These are phyloP conservation scores for Chymomyza procnemis DNA, from an alignment of 2,888 invertebrate species.

Conservation along the genomic window DNA sequence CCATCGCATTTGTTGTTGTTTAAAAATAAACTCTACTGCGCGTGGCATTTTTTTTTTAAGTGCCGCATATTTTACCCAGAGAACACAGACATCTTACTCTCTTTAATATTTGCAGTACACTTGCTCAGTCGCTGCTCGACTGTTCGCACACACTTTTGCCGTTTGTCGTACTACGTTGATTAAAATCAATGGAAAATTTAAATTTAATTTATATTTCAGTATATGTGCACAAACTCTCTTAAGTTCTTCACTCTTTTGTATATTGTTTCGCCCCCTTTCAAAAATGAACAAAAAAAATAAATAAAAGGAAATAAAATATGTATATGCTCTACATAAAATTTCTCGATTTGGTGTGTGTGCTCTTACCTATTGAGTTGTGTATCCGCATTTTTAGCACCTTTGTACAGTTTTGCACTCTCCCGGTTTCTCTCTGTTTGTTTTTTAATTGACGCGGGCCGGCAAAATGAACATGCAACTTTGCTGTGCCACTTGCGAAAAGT, in stretches of 20 bases:
- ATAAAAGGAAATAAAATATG: slow-evolving; percentile 27
- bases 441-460: slow-evolving; percentile 40
- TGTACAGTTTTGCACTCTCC: slow-evolving; percentile 27
- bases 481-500: not conserved
- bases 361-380: slow-evolving; percentile 13
- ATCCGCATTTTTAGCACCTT: slow-evolving; percentile 63
- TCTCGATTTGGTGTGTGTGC: slow-evolving; percentile 3
- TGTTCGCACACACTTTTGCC: not conserved
- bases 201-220: slow-evolving; percentile 57
- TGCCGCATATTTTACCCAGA: slow-evolving; percentile 24
- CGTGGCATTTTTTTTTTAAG: slow-evolving; percentile 57
- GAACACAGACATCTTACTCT: not conserved
- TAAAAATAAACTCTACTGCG: slow-evolving; percentile 70
- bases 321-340: not conserved
- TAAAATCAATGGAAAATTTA: slow-evolving; percentile 51
- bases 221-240: not conserved
- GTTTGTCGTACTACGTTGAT: slow-evolving; percentile 25
- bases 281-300: too few relatives aligned
- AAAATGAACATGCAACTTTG: not conserved
- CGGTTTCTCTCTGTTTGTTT: slow-evolving; percentile 46
- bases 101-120: not conserved
- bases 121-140: not conserved
- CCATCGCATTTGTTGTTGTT: slow-evolving; percentile 60
- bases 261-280: not conserved
- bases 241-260: not conserved